These are phyloP conservation scores for Chaetodon trifasciatus DNA, from an alignment of 2,797 vertebrate species.

Conservation along the genomic window DNA sequence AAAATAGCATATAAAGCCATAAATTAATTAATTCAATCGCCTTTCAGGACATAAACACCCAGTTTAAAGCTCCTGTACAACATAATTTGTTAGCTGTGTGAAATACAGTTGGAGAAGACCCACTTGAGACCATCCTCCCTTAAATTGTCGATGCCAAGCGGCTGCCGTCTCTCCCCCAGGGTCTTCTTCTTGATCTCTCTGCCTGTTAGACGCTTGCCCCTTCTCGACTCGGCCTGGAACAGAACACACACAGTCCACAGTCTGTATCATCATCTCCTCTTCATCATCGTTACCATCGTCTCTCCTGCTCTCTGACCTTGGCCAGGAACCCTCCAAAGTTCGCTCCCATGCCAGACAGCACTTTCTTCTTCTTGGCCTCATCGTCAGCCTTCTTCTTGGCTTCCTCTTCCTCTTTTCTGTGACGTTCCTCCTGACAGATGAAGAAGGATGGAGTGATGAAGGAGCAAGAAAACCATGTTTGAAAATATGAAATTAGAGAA, in stretches of 20 bases:
- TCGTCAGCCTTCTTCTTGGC: conserved; percentile 92
- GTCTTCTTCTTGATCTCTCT: conserved; percentile 90
- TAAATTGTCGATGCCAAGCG: conserved; percentile 84
- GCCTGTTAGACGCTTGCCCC: conserved; percentile 90
- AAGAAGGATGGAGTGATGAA: background rate
- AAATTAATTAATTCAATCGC: too few relatives aligned
- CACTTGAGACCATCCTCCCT: conserved; percentile 89
- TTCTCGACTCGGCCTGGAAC: conserved; percentile 81
- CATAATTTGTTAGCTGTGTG: background rate
- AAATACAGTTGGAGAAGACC: conserved; percentile 2
- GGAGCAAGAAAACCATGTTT: background rate
- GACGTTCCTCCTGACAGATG: conserved; percentile 89
- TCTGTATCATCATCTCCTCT: background rate
- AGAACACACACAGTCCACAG: conserved; percentile 12
- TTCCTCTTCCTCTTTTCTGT: conserved; percentile 94
- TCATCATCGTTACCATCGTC: background rate
- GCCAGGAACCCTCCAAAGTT: conserved; percentile 93
- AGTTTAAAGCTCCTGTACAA: background rate
- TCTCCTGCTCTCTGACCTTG: conserved; percentile 81
- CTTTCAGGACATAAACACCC: background rate
- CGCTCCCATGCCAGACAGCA: conserved; percentile 92
- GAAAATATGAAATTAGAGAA: background rate
- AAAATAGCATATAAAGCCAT: background rate
- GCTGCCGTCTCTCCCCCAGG: conserved; percentile 85
- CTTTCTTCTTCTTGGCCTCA: conserved; percentile 94